Percentiles rank a stretch among this genome's conserved stretches.
Evolutionary conservation across 1,140 invertebrate species (phyloP).

Genomic region (Papilio aristodemus): DNA sequence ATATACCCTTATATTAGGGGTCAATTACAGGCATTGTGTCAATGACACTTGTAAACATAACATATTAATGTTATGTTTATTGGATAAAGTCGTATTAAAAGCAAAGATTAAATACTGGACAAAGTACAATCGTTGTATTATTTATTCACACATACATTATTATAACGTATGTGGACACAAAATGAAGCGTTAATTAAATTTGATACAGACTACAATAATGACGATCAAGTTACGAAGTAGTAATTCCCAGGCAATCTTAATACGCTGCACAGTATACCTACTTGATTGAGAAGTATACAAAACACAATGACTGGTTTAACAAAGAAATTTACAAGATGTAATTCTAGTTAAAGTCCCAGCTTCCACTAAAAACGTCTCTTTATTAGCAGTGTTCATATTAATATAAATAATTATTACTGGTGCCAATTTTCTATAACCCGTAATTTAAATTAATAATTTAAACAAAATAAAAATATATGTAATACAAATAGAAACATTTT

Average conservation of each 20-base stretch:
- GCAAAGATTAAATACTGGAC: conserved; percentile 10
- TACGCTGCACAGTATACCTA: too few species aligned
- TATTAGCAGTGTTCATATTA: too few species aligned
- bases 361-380: too few species aligned
- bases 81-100: too few species aligned
- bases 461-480: too few species aligned
- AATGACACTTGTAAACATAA: background rate
- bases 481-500: too few species aligned
- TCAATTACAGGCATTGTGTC: background rate
- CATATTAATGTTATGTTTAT: too few species aligned
- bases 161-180: background rate
- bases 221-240: background rate
- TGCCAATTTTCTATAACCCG: too few species aligned
- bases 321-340: background rate
- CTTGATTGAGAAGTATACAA: background rate
- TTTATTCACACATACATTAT: conserved; percentile 7
- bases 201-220: background rate
- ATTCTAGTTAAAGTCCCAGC: too few species aligned
- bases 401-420: too few species aligned
- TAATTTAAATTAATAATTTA: too few species aligned
- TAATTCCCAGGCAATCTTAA: conserved; percentile 23
- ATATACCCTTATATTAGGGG: too few species aligned
- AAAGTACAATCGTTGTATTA: conserved; percentile 15
- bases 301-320: background rate
- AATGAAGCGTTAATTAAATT: conserved; percentile 24